These are phyloP conservation scores for Benitochromis conjunctus DNA, from an alignment of 2,113 vertebrate genomes.

Conservation along the genomic window DNA sequence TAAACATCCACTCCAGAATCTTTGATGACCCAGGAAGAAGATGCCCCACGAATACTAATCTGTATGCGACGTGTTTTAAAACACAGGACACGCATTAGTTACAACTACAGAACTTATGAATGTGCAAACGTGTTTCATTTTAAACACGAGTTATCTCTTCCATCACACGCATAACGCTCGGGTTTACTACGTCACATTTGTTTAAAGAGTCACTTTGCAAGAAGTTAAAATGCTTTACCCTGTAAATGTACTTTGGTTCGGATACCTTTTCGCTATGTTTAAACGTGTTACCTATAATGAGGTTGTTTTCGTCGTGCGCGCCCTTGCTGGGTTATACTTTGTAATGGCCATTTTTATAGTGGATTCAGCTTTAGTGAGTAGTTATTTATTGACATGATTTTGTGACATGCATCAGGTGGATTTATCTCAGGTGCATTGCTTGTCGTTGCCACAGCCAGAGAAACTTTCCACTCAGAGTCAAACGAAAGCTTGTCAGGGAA, in stretches of 20 bases:
- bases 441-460: background rate
- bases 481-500: background rate
- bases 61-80: background rate
- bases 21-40: background rate
- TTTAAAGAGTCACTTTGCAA: background rate
- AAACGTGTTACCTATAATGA: background rate
- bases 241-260: accelerated
- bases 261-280: background rate
- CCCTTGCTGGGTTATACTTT: background rate
- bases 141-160: background rate
- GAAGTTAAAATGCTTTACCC: background rate
- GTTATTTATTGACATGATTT: background rate
- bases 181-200: background rate
- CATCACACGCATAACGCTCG: background rate
- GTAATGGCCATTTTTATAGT: background rate
- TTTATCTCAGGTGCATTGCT: background rate
- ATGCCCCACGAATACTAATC: background rate
- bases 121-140: background rate
- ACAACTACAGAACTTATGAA: background rate
- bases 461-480: background rate
- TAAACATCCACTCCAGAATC: background rate
- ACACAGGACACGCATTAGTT: background rate
- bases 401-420: background rate
- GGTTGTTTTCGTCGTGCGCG: background rate
- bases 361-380: background rate